A percentile compares a stretch with the other conserved stretches of the same genome.
Conservation (phyloP, 1,140 invertebrate genomes). For the Vanessa atalanta region DNA sequence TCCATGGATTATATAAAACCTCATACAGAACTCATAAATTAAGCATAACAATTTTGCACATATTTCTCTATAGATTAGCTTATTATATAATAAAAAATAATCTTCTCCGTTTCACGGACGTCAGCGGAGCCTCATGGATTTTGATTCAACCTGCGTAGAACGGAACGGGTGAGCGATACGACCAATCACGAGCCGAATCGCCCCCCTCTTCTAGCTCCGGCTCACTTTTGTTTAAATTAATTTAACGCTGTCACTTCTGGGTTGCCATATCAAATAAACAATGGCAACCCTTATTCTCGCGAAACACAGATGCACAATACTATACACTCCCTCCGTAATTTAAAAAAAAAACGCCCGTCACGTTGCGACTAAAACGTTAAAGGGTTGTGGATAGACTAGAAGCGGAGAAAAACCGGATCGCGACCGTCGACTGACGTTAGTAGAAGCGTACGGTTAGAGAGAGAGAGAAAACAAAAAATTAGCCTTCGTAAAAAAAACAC, state of each 20-base stretch:
- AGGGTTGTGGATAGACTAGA: conserved; percentile 78
- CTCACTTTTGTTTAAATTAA: conserved; percentile 48
- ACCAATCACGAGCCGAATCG: conserved; percentile 61
- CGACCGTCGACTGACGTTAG: conserved; percentile 67
- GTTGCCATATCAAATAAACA: conserved; percentile 42
- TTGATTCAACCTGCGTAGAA: conserved; percentile 78
- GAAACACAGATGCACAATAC: conserved; percentile 77
- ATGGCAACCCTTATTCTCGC: conserved; percentile 43
- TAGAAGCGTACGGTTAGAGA: conserved; percentile 76
- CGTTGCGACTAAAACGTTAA: conserved; percentile 66
- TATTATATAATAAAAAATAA: conserved; percentile 42
- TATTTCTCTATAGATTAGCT: conserved; percentile 49
- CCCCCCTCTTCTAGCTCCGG: conserved; percentile 70
- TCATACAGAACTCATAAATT: conserved; percentile 46
- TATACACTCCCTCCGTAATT: conserved; percentile 71
- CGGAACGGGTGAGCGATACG: conserved; percentile 69
- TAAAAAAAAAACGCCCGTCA: conserved; percentile 55
- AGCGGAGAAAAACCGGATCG: conserved; percentile 51
- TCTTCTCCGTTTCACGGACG: conserved; percentile 39
- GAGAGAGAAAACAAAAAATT: conserved; percentile 34
- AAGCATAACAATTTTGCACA: conserved; percentile 54
- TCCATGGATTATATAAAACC: conserved; percentile 14
- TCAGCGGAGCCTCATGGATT: conserved; percentile 61
- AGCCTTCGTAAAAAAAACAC: conserved; percentile 52
- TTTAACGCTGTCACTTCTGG: conserved; percentile 27